phyloP scores from a whole-genome alignment of 2,888 invertebrate genomes.

The Tanaodytes sp. region DNA sequence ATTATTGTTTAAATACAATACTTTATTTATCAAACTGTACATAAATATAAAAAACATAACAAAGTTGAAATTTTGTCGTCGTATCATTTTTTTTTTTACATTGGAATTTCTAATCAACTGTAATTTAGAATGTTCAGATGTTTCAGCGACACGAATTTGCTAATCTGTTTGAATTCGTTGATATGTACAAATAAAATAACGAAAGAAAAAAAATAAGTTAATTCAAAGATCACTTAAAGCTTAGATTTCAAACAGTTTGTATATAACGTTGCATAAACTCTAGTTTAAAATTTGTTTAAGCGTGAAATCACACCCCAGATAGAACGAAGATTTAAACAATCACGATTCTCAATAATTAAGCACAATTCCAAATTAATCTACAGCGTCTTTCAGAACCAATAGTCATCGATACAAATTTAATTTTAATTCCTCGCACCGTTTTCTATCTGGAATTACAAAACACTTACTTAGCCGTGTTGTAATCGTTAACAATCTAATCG shows the following conservation, averaged over 20 bases:
- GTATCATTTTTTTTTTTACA: conserved; percentile 18
- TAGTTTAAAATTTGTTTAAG: conserved; percentile 12
- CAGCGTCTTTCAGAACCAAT: no score
- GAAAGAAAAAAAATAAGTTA: conserved; percentile 1
- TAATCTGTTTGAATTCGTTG: conserved; percentile 11
- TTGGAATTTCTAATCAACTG: conserved; percentile 6
- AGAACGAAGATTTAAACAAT: no score
- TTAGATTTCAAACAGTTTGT: conserved; percentile 7
- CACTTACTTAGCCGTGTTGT: no score
- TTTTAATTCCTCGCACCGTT: no score
- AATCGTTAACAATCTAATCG: no score
- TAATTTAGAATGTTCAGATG: no score
- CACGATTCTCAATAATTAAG: no score
- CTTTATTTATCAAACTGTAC: conserved; percentile 45
- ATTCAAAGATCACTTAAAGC: conserved; percentile 3
- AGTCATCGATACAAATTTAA: no score
- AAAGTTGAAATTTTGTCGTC: conserved; percentile 29
- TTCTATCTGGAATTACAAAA: no score
- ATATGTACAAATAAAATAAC: conserved; percentile 26
- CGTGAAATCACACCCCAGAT: no score
- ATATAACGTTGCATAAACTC: conserved; percentile 32
- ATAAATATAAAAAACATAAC: conserved; percentile 43
- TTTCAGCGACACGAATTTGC: no score
- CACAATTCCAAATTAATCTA: no score
- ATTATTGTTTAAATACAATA: conserved; percentile 28